phyloP scores from a whole-genome alignment of 2,888 invertebrate genomes.

The Acleris emargana region DNA sequence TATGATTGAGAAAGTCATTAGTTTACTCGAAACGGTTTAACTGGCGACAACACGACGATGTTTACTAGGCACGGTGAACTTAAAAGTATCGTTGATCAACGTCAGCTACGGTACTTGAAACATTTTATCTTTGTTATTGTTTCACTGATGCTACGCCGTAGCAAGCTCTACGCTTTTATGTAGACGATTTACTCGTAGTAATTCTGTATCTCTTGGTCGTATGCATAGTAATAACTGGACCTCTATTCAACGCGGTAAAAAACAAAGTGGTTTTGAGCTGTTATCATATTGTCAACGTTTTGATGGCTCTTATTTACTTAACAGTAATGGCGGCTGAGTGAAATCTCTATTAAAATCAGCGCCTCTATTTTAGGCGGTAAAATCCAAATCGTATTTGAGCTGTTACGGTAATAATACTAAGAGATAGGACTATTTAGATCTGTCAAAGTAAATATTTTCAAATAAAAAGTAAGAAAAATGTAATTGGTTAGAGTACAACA shows the following conservation, averaged over 20 bases:
- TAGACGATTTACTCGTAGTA: no score
- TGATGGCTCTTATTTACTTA: no score
- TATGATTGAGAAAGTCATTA: slow-evolving; percentile 38
- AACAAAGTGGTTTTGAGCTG: no score
- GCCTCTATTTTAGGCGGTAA: no score
- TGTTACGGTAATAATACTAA: no score
- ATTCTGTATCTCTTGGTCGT: not conserved
- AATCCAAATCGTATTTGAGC: no score
- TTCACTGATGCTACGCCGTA: slow-evolving; percentile 22
- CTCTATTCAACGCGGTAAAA: not conserved
- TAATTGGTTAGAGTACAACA: not conserved
- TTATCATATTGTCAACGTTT: no score
- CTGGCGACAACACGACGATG: slow-evolving; percentile 17
- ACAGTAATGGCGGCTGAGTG: no score
- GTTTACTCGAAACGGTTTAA: slow-evolving; percentile 32
- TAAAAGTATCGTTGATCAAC: slow-evolving; percentile 35
- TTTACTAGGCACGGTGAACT: slow-evolving; percentile 21
- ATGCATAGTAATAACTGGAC: not conserved
- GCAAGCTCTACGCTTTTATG: slow-evolving; percentile 12
- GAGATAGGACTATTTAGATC: no score
- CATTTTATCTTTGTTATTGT: slow-evolving; percentile 31
- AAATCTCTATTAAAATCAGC: no score
- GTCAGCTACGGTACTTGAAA: slow-evolving; percentile 25
- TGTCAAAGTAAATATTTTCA: no score
- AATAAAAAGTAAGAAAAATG: not conserved